Base-by-base conservation (phyloP, 1,140 invertebrate species). In the Spodoptera frugiperda region DNA sequence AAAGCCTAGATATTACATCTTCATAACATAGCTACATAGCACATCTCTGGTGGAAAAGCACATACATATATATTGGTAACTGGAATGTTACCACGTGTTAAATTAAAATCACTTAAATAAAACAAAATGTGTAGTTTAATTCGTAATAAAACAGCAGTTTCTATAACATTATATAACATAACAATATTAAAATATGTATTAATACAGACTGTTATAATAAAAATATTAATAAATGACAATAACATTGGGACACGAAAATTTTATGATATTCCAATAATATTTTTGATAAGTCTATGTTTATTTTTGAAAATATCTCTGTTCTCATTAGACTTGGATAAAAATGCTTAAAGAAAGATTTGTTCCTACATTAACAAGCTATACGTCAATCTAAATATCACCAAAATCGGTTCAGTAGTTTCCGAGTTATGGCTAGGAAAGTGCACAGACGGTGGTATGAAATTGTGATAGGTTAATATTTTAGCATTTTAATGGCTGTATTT, bases 351-450 rank as follows among this genome's bases (percentile, higher is more conserved):
- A 4, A 53, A 0, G 12, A 53, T 4, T 17, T 53, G 9, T 53
- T 17, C 4, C 51, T 53, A n/a, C n/a, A 9, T 53, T 17, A 53
- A 17, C n/a, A 30, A 25, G 59, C 33, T 61, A 6, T 44, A 15
- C 5, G 14, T 8, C 10, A 0, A n/a, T 44, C 14, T 61, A 44
- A 61, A 5, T 61, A 15, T 15, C 15, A 33, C 15, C 33, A 44
- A 44, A 61, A 61, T 61, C 25, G 25, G n/a, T 61, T 33, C 33
- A 61, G n/a, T 44, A 61, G 33, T 61, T 61, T 61, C 9, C 8
- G 33, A 61, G 59, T 57, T 57, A 21, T 30, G 54, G 5, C 25
- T 19, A 30, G 4, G 12, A 57, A 57, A 25, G 11, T 57, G 11
- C 19, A 57, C 54, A 57, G 8, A 57, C 25, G 54, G 54, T 30